A percentile compares a stretch with the other conserved stretches of the same genome.
phyloP scores from a whole-genome alignment of 2,888 invertebrate genomes.

The Chalcis sispes region DNA sequence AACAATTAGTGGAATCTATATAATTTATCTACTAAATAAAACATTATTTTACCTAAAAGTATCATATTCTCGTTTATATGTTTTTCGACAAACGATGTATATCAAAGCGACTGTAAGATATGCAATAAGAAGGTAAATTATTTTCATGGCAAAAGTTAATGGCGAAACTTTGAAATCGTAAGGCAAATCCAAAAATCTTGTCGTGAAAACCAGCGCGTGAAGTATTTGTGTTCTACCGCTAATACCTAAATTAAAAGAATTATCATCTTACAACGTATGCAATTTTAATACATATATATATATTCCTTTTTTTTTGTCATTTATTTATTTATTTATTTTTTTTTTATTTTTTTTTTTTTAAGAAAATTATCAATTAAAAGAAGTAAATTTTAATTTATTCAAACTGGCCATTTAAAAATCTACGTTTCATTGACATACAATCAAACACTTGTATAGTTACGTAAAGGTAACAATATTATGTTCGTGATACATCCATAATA shows the following conservation, averaged over 20 bases:
- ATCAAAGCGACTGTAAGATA: constrained; percentile 51
- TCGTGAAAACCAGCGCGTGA: constrained; percentile 50
- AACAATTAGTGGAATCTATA: neutral
- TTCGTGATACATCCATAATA: too few relatives aligned
- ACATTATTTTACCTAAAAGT: constrained; percentile 48
- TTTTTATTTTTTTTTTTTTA: too few relatives aligned
- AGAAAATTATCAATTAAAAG: too few relatives aligned
- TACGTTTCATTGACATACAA: too few relatives aligned
- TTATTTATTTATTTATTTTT: too few relatives aligned
- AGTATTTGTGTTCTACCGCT: constrained; percentile 56
- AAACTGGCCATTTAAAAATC: too few relatives aligned
- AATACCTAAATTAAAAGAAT: constrained; percentile 45
- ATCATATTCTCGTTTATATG: constrained; percentile 50
- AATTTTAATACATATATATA: too few relatives aligned
- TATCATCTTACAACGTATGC: too few relatives aligned
- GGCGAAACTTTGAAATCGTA: constrained; percentile 45
- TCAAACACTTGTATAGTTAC: too few relatives aligned
- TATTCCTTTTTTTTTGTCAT: too few relatives aligned
- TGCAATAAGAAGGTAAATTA: constrained; percentile 41
- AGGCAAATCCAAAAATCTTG: constrained; percentile 52
- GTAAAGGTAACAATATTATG: too few relatives aligned
- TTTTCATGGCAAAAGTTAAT: constrained; percentile 48
- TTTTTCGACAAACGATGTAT: constrained; percentile 37
- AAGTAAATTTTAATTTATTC: too few relatives aligned
- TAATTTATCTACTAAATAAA: neutral